Percentiles rank a stretch among this genome's conserved stretches.
These are phyloP conservation scores for Haplochromis vanheusdeni DNA, from an alignment of 2,113 vertebrate species.

Conservation along the genomic window DNA sequence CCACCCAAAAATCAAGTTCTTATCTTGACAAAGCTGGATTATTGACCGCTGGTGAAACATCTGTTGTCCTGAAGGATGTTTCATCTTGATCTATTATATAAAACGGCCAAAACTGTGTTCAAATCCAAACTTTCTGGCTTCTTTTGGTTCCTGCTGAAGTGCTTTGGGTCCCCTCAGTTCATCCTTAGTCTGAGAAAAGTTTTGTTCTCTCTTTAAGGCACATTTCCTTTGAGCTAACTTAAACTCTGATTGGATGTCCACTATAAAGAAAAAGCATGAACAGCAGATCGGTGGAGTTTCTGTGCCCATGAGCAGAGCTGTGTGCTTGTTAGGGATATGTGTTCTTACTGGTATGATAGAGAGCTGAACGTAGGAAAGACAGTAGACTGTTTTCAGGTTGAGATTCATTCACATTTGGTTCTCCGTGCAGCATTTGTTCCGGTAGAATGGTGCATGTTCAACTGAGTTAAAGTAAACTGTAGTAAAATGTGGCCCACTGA, in stretches of 20 bases:
- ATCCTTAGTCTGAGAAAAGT: not conserved
- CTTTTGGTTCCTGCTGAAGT: not conserved
- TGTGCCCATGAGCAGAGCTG: not conserved
- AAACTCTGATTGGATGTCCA: not conserved
- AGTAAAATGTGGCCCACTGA: not conserved
- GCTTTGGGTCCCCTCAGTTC: not conserved
- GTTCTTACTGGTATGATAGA: not conserved
- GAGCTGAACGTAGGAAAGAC: not conserved
- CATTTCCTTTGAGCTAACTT: not conserved
- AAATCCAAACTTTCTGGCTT: not conserved
- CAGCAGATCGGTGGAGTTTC: not conserved
- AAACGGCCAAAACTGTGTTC: not conserved
- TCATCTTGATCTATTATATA: not conserved
- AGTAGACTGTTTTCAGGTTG: not conserved
- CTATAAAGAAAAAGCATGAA: not conserved
- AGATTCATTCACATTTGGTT: not conserved
- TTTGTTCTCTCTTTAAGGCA: not conserved
- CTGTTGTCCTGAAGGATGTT: not conserved
- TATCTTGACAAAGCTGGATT: not conserved
- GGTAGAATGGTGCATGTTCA: not conserved
- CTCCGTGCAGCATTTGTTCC: not conserved
- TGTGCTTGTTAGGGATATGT: not conserved
- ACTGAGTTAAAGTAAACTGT: not conserved
- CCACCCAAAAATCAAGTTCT: not conserved
- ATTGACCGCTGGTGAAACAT: not conserved